Percentiles rank a stretch among this genome's conserved stretches.
Evolutionary conservation across 2,888 invertebrate species (phyloP).

Genomic region (Chrysina gloriosa): DNA sequence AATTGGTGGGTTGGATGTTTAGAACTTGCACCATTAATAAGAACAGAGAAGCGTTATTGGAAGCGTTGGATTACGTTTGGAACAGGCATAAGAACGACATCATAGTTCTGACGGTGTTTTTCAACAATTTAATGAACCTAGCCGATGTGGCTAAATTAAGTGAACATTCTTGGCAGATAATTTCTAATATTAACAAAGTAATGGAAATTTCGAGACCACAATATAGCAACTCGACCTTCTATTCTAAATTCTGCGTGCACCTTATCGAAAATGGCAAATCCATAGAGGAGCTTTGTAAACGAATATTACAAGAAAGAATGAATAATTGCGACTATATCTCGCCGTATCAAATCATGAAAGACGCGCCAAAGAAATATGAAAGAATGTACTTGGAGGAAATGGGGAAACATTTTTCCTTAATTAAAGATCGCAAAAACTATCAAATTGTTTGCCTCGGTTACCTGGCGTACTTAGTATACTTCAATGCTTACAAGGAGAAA

Average conservation of each 20-base stretch:
- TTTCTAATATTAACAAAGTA: not conserved
- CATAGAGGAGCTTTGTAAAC: not conserved
- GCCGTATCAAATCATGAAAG: too few relatives aligned
- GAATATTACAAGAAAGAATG: not conserved
- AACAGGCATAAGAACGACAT: slow-evolving; percentile 6
- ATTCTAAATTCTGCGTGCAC: not conserved
- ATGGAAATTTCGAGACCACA: not conserved
- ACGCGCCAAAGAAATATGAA: not conserved
- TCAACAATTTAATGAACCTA: not conserved
- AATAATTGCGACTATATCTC: not conserved
- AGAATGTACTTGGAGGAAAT: not conserved
- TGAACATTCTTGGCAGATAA: not conserved
- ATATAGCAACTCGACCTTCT: not conserved
- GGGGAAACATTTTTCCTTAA: not conserved
- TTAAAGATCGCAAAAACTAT: not conserved
- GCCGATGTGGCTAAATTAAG: not conserved
- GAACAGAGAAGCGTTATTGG: not conserved
- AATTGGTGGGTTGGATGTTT: not conserved
- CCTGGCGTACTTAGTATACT: not conserved
- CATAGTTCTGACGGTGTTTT: not conserved
- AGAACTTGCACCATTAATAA: slow-evolving; percentile 7
- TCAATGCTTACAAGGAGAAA: not conserved
- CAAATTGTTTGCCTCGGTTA: not conserved
- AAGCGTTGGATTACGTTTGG: not conserved
- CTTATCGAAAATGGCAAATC: not conserved